phyloP scores from a whole-genome alignment of 2,113 vertebrate species.

The Burhinus oedicnemus region DNA sequence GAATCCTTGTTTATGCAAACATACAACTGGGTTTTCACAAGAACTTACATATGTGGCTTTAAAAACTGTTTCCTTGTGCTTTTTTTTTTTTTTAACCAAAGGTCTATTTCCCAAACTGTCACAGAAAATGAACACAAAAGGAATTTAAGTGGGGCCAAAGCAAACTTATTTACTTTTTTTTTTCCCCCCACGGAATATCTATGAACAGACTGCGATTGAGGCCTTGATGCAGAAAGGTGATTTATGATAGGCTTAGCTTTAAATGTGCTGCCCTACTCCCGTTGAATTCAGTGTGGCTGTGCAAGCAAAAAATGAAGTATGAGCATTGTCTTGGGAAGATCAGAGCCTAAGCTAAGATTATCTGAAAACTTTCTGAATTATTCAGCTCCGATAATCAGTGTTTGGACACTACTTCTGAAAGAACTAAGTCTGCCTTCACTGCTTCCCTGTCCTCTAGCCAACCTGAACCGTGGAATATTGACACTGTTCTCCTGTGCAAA shows the following conservation, averaged over 20 bases:
- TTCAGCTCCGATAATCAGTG: background rate
- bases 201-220: background rate
- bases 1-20: conserved; percentile 12
- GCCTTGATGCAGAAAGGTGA: background rate
- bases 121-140: background rate
- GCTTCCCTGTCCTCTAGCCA: background rate
- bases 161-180: background rate
- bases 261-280: background rate
- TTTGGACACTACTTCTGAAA: background rate
- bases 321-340: background rate
- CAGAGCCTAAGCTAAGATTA: background rate
- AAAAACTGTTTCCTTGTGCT: background rate
- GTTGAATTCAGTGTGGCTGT: background rate
- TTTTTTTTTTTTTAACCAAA: background rate
- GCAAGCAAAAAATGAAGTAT: conserved; percentile 5
- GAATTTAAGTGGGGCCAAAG: background rate
- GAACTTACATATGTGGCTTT: background rate
- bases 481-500: background rate
- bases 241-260: background rate
- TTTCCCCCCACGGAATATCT: background rate
- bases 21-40: background rate
- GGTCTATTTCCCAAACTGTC: background rate
- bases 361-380: conserved; percentile 32
- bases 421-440: background rate
- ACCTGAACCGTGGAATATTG: background rate